Evolutionary conservation across 2,888 invertebrate genomes (phyloP).

Genomic region (Hypena proboscidalis): DNA sequence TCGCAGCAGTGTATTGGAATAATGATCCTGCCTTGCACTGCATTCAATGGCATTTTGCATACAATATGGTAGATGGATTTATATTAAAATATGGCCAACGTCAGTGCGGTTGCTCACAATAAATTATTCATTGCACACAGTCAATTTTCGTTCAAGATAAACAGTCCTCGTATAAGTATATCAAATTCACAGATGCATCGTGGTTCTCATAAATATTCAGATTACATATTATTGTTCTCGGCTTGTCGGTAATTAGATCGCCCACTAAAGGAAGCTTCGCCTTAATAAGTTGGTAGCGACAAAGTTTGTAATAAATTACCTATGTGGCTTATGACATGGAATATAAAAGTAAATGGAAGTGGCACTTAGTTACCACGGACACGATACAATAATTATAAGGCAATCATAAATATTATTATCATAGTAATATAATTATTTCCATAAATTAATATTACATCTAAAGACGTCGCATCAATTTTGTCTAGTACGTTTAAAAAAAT

Average conservation of each 20-base stretch:
- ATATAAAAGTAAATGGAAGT: too few relatives aligned
- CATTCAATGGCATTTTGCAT: slow-evolving; percentile 85
- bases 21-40: slow-evolving; percentile 83
- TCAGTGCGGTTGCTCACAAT: slow-evolving; percentile 81
- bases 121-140: slow-evolving; percentile 83
- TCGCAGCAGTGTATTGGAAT: slow-evolving; percentile 81
- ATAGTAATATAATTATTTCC: too few relatives aligned
- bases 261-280: slow-evolving; percentile 76
- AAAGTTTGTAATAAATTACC: slow-evolving; percentile 73
- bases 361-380: too few relatives aligned
- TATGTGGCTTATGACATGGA: too few relatives aligned
- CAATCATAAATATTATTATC: too few relatives aligned
- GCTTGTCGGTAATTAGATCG: slow-evolving; percentile 83
- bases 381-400: too few relatives aligned
- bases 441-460: too few relatives aligned
- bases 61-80: slow-evolving; percentile 85
- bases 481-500: too few relatives aligned
- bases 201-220: slow-evolving; percentile 78
- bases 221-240: slow-evolving; percentile 81
- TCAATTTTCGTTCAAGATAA: slow-evolving; percentile 80
- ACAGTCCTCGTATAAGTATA: slow-evolving; percentile 65
- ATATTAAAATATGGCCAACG: slow-evolving; percentile 84
- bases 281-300: slow-evolving; percentile 75
- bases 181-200: slow-evolving; percentile 73
- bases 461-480: too few relatives aligned